Evolutionary conservation across 2,113 vertebrate genomes (phyloP).

Genomic region (Mirounga angustirostris): DNA sequence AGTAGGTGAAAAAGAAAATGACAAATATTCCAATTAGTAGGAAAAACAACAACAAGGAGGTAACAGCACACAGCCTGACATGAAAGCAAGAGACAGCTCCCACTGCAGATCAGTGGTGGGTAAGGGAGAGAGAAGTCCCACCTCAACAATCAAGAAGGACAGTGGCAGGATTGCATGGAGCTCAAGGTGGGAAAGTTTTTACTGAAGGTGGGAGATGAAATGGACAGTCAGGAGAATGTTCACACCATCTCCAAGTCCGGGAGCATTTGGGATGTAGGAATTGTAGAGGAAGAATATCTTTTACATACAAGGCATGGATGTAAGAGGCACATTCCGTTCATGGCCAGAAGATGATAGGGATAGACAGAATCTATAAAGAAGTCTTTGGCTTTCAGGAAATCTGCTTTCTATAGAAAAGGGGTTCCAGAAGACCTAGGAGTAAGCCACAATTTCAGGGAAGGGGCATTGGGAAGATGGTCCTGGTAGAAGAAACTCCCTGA

Average conservation of each 20-base stretch:
- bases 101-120: fast-evolving
- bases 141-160: neutral
- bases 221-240: neutral
- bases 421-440: neutral
- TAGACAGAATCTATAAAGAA: neutral
- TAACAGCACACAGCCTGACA: neutral
- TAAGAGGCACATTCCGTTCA: neutral
- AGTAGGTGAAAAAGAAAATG: neutral
- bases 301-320: neutral
- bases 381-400: neutral
- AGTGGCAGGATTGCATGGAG: neutral
- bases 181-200: neutral
- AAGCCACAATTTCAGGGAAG: neutral
- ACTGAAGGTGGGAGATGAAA: neutral
- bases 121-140: neutral
- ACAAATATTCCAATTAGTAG: neutral
- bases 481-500: neutral
- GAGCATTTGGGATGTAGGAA: neutral
- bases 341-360: neutral
- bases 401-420: neutral
- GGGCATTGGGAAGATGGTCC: fast-evolving
- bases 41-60: neutral
- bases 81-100: too few species aligned
- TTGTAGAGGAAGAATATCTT: neutral
- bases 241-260: neutral